Evolutionary conservation across 2,888 invertebrate genomes (phyloP).

Genomic region (Acronicta leporina): DNA sequence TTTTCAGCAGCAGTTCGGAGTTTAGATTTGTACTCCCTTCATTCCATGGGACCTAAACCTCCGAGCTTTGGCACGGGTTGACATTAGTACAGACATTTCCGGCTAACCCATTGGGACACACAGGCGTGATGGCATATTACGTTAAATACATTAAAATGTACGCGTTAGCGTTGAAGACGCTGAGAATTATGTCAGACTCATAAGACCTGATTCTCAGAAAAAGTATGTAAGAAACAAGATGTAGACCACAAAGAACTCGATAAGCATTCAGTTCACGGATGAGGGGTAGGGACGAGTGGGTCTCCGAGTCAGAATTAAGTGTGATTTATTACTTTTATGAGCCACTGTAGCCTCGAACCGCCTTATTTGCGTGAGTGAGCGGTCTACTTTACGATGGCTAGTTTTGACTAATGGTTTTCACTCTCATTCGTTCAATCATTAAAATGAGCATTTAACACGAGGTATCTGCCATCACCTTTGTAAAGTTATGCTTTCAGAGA

Average conservation of each 20-base stretch:
- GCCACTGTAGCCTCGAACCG: slow-evolving; percentile 69
- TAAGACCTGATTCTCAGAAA: slow-evolving; percentile 25
- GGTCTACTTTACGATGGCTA: slow-evolving; percentile 53
- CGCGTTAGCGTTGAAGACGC: slow-evolving; percentile 9
- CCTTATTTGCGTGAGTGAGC: slow-evolving; percentile 72
- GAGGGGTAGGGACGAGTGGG: slow-evolving; percentile 67
- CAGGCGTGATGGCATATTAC: too few species aligned
- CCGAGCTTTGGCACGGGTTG: too few species aligned
- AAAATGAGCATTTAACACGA: slow-evolving; percentile 25
- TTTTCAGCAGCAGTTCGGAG: too few species aligned
- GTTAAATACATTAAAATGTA: background rate
- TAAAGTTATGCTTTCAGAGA: too few species aligned
- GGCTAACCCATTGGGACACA: too few species aligned
- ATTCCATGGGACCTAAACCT: too few species aligned
- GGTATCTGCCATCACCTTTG: too few species aligned
- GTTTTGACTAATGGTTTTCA: slow-evolving; percentile 43
- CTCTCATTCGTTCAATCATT: slow-evolving; percentile 41
- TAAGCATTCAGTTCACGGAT: slow-evolving; percentile 82
- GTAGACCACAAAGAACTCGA: slow-evolving; percentile 59
- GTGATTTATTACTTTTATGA: slow-evolving; percentile 84
- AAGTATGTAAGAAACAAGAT: slow-evolving; percentile 36
- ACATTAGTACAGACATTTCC: too few species aligned
- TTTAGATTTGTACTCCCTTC: too few species aligned
- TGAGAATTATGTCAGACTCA: too few species aligned
- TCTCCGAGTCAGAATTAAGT: slow-evolving; percentile 78